phyloP scores from a whole-genome alignment of 2,888 invertebrate species.

The Aspidiotus rigidus region DNA sequence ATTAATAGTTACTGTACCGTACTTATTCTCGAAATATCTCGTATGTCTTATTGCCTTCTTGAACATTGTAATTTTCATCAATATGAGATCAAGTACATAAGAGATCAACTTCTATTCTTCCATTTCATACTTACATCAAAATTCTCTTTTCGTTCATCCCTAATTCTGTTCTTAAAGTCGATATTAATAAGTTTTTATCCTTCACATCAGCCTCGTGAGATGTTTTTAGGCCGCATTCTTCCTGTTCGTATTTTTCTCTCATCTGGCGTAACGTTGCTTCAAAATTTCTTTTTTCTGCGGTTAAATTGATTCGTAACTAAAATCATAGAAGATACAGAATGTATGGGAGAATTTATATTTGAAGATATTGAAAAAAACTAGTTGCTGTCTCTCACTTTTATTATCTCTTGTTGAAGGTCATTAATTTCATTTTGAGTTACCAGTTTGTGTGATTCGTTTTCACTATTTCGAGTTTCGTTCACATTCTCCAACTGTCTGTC shows the following conservation, averaged over 20 bases:
- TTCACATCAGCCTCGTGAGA: slow-evolving; percentile 13
- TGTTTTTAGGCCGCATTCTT: slow-evolving; percentile 6
- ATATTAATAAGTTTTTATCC: background rate
- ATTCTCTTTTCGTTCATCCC: slow-evolving; percentile 26
- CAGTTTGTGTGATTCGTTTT: slow-evolving; percentile 29
- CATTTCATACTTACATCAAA: slow-evolving; percentile 3
- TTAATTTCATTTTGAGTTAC: slow-evolving; percentile 27
- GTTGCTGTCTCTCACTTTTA: slow-evolving; percentile 2
- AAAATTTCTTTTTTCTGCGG: background rate
- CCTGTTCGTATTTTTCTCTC: background rate
- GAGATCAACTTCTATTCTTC: background rate
- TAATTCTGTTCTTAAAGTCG: slow-evolving; percentile 13
- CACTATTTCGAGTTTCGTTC: background rate
- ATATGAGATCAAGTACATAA: too few species aligned
- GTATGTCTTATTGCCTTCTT: too few species aligned
- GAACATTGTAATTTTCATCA: too few species aligned
- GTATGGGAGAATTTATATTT: too few species aligned
- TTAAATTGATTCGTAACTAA: too few species aligned
- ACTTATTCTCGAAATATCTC: too few species aligned
- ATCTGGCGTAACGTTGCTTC: background rate
- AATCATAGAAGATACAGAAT: too few species aligned
- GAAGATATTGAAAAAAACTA: too few species aligned
- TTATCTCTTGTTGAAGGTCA: slow-evolving; percentile 31
- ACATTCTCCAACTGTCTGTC: slow-evolving; percentile 4
- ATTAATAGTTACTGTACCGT: too few species aligned